These are phyloP conservation scores for Sicus ferrugineus DNA, from an alignment of 2,888 invertebrate genomes.

Conservation along the genomic window DNA sequence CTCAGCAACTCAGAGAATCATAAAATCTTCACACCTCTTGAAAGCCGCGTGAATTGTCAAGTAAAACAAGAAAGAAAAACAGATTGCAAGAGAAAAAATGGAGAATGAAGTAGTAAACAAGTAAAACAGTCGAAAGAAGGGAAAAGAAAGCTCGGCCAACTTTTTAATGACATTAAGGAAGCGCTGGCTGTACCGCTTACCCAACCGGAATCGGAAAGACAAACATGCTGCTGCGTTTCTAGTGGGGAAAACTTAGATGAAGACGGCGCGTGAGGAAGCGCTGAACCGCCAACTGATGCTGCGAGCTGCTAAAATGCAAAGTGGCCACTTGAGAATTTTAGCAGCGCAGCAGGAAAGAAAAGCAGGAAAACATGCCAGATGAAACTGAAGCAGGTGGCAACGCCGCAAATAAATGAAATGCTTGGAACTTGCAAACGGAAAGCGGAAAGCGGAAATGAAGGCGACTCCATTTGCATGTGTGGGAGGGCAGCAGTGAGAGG, in stretches of 20 bases:
- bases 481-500: background rate
- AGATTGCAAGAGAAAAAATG: background rate
- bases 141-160: constrained; percentile 4
- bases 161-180: constrained; percentile 28
- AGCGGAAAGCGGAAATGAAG: constrained; percentile 19
- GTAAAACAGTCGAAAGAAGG: background rate
- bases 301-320: background rate
- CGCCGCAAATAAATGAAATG: constrained; percentile 1
- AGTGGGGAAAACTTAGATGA: constrained; percentile 15
- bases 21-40: too few species aligned
- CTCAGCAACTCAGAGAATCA: too few species aligned
- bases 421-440: constrained; percentile 5
- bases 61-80: too few species aligned
- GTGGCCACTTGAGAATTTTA: constrained; percentile 19
- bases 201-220: constrained; percentile 24
- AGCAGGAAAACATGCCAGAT: background rate
- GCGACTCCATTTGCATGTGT: constrained; percentile 17
- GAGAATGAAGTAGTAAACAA: background rate
- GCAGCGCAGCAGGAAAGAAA: too few species aligned
- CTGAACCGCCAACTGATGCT: constrained; percentile 17
- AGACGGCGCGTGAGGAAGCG: constrained; percentile 11
- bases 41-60: too few species aligned
- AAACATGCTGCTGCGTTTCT: constrained; percentile 9
- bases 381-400: background rate
- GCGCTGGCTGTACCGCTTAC: background rate